Conservation (phyloP, 2,888 invertebrate genomes). For the Drosophila recens region DNA sequence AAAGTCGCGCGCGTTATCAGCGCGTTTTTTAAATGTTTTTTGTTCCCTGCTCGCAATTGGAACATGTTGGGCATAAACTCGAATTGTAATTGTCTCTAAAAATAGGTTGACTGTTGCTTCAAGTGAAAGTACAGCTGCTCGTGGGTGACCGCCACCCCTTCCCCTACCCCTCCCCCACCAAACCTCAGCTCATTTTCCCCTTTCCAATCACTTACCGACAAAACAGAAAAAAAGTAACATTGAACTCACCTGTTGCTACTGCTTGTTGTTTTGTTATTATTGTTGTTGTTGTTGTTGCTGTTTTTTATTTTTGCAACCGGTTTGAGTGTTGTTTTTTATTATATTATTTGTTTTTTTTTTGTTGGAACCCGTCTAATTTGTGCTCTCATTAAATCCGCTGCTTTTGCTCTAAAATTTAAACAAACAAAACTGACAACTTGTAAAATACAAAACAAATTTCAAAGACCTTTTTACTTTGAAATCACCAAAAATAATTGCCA, state of each 20-base stretch:
- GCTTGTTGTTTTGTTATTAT: constrained; percentile 8
- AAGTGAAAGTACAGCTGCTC: constrained; percentile 46
- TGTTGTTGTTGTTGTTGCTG: constrained; percentile 9
- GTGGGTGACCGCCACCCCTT: constrained; percentile 22
- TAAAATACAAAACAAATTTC: constrained; percentile 15
- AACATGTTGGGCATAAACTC: neutral
- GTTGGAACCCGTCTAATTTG: constrained; percentile 32
- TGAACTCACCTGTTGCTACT: constrained; percentile 55
- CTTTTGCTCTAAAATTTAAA: constrained; percentile 17
- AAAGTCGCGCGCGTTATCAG: constrained; percentile 31
- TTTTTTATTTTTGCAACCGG: constrained; percentile 31
- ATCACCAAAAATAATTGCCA: constrained; percentile 10
- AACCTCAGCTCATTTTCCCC: neutral
- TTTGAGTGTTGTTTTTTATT: constrained; percentile 17
- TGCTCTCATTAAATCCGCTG: constrained; percentile 7
- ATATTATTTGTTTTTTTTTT: constrained; percentile 1
- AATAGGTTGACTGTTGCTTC: constrained; percentile 10
- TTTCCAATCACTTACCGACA: neutral
- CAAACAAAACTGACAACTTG: constrained; percentile 22
- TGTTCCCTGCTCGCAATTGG: neutral
- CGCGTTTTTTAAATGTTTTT: constrained; percentile 7
- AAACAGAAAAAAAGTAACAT: constrained; percentile 3
- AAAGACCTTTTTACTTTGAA: neutral
- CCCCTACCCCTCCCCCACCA: neutral
- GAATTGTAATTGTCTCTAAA: constrained; percentile 17